Evolutionary conservation across 1,140 invertebrate species (phyloP).

Genomic region (Chironomus striatipennis): DNA sequence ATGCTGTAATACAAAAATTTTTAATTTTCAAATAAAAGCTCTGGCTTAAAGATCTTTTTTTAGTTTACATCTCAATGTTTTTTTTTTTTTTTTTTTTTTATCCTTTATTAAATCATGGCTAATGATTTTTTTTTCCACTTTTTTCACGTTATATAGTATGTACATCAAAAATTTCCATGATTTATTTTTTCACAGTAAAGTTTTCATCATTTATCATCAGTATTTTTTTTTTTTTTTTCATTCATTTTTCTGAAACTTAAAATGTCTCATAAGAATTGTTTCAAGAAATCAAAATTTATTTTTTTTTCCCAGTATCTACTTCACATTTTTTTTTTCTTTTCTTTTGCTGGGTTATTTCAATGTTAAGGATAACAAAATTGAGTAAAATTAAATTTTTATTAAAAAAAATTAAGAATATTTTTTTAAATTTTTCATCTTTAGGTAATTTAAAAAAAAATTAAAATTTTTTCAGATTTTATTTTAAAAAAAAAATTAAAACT

Average conservation of each 20-base stretch:
- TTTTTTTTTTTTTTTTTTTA: too few relatives aligned
- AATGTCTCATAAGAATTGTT: neutral
- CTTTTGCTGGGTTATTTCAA: too few relatives aligned
- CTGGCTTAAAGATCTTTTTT: neutral
- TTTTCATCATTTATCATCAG: neutral
- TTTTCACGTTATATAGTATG: neutral
- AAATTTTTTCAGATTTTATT: too few relatives aligned
- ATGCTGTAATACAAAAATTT: neutral
- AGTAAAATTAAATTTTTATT: too few relatives aligned
- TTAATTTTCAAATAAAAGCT: neutral
- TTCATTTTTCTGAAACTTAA: neutral
- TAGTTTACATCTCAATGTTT: neutral
- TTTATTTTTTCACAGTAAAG: neutral
- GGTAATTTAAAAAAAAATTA: too few relatives aligned
- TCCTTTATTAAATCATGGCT: neutral
- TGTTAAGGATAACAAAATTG: too few relatives aligned
- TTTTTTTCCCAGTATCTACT: neutral
- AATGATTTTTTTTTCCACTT: neutral
- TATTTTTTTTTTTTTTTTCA: neutral
- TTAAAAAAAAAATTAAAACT: too few relatives aligned
- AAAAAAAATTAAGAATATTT: too few relatives aligned
- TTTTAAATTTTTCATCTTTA: too few relatives aligned
- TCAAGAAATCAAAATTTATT: neutral
- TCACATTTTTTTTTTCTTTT: too few relatives aligned
- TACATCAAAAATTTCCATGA: constrained; percentile 8